These are phyloP conservation scores for Hypselothyrea guttata DNA, from an alignment of 2,888 invertebrate species.

Conservation along the genomic window DNA sequence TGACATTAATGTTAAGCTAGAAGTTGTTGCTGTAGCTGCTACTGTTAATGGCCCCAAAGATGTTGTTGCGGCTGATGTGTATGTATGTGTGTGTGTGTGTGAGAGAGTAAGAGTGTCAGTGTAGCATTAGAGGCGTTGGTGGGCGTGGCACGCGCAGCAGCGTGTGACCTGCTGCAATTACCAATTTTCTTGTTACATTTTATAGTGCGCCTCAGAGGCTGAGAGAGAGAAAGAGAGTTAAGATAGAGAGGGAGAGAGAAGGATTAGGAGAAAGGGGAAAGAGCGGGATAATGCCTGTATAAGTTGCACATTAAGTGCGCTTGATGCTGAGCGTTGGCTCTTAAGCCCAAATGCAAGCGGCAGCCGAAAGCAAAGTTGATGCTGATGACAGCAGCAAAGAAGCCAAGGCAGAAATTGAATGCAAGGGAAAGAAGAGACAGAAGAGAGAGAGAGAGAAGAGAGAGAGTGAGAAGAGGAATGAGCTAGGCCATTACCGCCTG, in stretches of 20 bases:
- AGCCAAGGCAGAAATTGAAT: conserved; percentile 17
- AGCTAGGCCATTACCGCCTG: conserved; percentile 31
- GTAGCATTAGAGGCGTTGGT: conserved; percentile 29
- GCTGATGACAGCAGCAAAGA: conserved; percentile 48
- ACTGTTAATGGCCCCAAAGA: conserved; percentile 52
- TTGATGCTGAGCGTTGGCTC: conserved; percentile 44
- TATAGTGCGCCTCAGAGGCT: conserved; percentile 48
- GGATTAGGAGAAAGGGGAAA: neutral
- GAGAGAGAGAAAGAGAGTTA: neutral
- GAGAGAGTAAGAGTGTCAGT: too few species aligned
- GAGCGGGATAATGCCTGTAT: conserved; percentile 10
- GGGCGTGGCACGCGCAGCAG: conserved; percentile 40
- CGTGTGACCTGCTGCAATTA: conserved; percentile 71
- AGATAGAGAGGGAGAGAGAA: too few species aligned
- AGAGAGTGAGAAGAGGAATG: neutral
- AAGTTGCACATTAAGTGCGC: conserved; percentile 63
- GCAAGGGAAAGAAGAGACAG: neutral
- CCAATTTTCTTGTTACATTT: conserved; percentile 71
- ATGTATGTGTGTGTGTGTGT: conserved; percentile 28
- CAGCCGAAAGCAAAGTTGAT: conserved; percentile 32
- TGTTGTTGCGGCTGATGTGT: conserved; percentile 68
- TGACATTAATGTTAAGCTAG: neutral
- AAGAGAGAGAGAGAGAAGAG: too few species aligned
- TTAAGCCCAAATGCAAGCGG: conserved; percentile 51
- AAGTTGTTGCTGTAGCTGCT: conserved; percentile 19